A percentile compares a stretch with the other conserved stretches of the same genome.
Evolutionary conservation across 2,888 invertebrate genomes (phyloP).

Genomic region (Parapristionchus giblindavisi): DNA sequence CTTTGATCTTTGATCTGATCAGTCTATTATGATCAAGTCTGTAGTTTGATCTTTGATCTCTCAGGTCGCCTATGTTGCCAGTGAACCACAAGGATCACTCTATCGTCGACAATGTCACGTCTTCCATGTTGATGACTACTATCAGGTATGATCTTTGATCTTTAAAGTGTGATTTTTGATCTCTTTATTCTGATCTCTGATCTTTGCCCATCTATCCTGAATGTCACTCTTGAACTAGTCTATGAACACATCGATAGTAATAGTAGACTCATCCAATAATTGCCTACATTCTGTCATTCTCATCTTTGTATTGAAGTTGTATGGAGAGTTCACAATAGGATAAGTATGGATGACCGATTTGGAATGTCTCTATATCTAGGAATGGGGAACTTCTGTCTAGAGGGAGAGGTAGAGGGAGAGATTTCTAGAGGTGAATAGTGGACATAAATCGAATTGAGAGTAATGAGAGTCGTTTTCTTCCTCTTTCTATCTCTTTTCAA

Average conservation of each 20-base stretch:
- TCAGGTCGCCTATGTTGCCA: conserved; percentile 30
- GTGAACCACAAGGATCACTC: conserved; percentile 30
- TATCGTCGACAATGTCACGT: conserved; percentile 34
- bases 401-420: no score
- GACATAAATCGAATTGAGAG: no score
- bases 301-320: neutral
- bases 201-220: no score
- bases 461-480: conserved; percentile 9
- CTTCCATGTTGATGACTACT: conserved; percentile 20
- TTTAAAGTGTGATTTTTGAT: no score
- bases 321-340: no score
- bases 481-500: neutral
- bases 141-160: conserved; percentile 32
- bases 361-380: no score
- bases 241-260: no score
- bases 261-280: neutral
- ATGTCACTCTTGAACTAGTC: conserved; percentile 5
- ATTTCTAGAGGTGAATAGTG: no score
- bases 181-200: no score
- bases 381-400: no score
- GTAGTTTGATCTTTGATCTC: conserved; percentile 16
- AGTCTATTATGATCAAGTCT: neutral
- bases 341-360: no score
- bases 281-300: neutral
- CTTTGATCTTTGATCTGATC: neutral